phyloP scores from a whole-genome alignment of 2,797 vertebrate species.

The Myotis myotis region DNA sequence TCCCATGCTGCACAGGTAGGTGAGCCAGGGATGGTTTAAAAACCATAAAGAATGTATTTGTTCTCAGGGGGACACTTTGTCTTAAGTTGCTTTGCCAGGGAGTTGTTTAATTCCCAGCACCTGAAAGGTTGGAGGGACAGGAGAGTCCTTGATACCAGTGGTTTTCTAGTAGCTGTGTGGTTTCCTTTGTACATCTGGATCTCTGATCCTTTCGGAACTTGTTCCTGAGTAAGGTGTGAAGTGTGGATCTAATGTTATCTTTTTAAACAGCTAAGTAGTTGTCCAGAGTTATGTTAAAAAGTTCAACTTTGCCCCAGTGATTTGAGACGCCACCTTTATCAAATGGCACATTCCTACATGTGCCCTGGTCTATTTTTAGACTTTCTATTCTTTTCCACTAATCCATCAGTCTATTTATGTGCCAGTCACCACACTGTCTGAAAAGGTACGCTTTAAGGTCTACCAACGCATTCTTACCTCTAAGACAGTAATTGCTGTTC shows the following conservation, averaged over 20 bases:
- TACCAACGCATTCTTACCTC: background rate
- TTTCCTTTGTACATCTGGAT: background rate
- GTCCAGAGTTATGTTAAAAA: background rate
- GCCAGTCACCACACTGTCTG: background rate
- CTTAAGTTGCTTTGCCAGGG: background rate
- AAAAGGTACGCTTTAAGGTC: background rate
- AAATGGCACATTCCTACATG: background rate
- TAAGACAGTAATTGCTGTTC: background rate
- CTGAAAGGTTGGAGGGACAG: background rate
- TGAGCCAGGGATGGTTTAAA: background rate
- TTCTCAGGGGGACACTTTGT: background rate
- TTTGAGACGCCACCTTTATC: background rate
- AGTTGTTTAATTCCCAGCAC: background rate
- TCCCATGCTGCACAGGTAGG: background rate
- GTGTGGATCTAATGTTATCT: too few relatives aligned
- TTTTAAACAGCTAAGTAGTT: background rate
- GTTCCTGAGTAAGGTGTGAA: background rate
- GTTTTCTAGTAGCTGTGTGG: background rate
- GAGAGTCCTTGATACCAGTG: background rate
- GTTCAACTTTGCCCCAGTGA: background rate
- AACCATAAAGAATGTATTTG: background rate
- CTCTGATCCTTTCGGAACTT: background rate
- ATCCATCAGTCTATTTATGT: background rate
- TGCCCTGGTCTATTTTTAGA: background rate
- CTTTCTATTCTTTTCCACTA: background rate